Conservation (phyloP, 2,888 invertebrate species). For the Cataglyphis rosenhaueri region DNA sequence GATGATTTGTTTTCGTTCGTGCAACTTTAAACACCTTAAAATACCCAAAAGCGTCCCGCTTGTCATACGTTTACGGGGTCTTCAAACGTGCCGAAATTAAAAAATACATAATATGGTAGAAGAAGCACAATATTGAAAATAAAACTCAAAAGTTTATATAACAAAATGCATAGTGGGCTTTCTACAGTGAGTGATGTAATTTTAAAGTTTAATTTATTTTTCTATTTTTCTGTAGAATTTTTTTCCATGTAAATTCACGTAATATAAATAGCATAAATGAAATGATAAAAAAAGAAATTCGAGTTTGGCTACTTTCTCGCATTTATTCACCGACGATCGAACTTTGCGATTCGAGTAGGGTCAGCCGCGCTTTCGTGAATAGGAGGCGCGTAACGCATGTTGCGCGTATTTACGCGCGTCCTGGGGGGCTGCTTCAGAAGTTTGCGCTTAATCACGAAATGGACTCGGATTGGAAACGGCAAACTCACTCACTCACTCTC, state of each 20-base stretch:
- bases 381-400: constrained; percentile 54
- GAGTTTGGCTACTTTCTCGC: background rate
- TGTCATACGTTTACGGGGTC: background rate
- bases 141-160: background rate
- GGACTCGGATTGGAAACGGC: constrained; percentile 83
- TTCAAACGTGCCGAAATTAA: background rate
- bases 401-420: constrained; percentile 68
- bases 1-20: constrained; percentile 48
- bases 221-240: background rate
- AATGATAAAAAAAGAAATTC: background rate
- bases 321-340: background rate
- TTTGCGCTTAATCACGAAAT: constrained; percentile 85
- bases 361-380: constrained; percentile 44
- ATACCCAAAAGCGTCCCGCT: constrained; percentile 3
- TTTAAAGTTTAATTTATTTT: constrained; percentile 2
- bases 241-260: background rate
- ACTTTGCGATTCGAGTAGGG: constrained; percentile 6
- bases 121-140: background rate
- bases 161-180: background rate
- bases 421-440: constrained; percentile 77
- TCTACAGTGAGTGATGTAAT: background rate
- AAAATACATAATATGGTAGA: background rate
- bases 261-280: background rate
- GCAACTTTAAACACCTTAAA: constrained; percentile 52
- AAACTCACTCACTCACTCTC: constrained; percentile 71